Conservation (phyloP, 2,113 vertebrate genomes). For the Seriola rivoliana region DNA sequence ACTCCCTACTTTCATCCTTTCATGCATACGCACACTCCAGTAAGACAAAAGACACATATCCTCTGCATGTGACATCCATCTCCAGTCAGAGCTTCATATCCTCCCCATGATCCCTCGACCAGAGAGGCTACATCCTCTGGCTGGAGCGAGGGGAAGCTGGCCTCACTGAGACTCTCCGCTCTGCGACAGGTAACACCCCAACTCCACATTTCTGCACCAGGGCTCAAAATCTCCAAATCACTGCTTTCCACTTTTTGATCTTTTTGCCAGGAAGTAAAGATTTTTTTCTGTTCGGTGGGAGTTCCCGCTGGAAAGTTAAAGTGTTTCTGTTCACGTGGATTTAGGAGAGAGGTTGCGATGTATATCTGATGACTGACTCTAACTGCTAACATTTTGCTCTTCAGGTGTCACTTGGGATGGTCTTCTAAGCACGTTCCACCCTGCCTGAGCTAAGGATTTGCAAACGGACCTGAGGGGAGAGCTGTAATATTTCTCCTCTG, state of each 20-base stretch:
- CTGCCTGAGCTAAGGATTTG: constrained; percentile 18
- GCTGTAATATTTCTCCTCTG: background rate
- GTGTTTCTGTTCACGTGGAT: background rate
- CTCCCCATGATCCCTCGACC: constrained; percentile 62
- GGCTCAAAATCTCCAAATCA: background rate
- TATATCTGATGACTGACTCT: background rate
- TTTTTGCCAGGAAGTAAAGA: background rate
- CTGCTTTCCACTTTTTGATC: background rate
- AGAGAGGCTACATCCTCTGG: constrained; percentile 71
- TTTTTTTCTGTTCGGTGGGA: constrained; percentile 11
- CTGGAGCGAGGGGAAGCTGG: constrained; percentile 63
- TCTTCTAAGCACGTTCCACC: background rate
- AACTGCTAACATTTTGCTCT: background rate
- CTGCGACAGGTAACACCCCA: constrained; percentile 74
- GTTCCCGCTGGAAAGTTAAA: background rate
- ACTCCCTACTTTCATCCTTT: background rate
- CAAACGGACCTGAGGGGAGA: background rate
- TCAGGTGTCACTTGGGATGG: constrained; percentile 7
- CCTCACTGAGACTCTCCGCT: constrained; percentile 58
- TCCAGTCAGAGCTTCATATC: constrained; percentile 65
- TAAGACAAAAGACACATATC: constrained; percentile 71
- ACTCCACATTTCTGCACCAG: background rate
- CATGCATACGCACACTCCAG: constrained; percentile 10
- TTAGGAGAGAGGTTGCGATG: background rate
- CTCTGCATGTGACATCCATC: constrained; percentile 74